Conservation (phyloP, 2,113 vertebrate species). For the Aegithalos caudatus region DNA sequence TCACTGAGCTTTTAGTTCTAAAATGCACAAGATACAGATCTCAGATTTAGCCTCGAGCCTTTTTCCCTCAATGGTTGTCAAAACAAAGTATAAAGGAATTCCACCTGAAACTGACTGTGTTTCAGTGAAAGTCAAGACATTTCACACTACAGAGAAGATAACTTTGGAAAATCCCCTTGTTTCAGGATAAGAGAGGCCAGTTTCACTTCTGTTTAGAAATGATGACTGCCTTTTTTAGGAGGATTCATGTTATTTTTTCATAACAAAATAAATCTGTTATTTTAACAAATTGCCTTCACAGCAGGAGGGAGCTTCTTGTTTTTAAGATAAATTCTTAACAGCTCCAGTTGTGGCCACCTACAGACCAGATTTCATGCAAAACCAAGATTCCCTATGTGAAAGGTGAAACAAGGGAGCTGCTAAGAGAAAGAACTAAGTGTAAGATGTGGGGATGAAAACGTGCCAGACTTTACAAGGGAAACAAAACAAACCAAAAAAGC, state of each 20-base stretch:
- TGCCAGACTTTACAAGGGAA: background rate
- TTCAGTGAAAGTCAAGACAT: background rate
- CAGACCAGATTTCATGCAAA: constrained; percentile 36
- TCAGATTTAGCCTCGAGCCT: constrained; percentile 12
- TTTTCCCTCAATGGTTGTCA: background rate
- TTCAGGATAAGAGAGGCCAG: background rate
- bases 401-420: background rate
- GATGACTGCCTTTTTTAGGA: background rate
- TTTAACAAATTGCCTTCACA: constrained; percentile 6
- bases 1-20: background rate
- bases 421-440: background rate
- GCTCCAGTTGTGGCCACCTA: constrained; percentile 37
- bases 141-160: background rate
- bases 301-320: constrained; percentile 25
- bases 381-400: background rate
- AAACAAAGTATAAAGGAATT: background rate
- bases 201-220: background rate
- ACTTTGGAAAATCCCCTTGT: background rate
- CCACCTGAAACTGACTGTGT: background rate
- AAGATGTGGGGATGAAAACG: background rate
- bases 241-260: background rate
- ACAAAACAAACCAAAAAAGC: background rate
- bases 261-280: too few relatives aligned
- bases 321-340: constrained; percentile 44
- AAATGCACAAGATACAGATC: background rate